These are phyloP conservation scores for Sigmodon hispidus DNA, from an alignment of 2,113 vertebrate species.

Conservation along the genomic window DNA sequence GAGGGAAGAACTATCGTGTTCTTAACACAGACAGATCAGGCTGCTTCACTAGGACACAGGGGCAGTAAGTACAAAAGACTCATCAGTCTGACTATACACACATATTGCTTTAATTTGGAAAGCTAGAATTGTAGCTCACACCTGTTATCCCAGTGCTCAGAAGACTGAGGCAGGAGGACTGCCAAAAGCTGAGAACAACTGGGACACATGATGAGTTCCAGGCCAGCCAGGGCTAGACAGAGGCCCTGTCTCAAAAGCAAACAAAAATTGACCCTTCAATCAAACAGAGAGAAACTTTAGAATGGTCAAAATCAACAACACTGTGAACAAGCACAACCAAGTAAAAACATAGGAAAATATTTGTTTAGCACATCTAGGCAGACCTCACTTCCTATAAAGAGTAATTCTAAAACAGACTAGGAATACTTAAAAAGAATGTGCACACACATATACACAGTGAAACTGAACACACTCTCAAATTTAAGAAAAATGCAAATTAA, in stretches of 20 bases:
- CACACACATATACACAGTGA: not conserved
- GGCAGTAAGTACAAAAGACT: not conserved
- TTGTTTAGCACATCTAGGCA: not conserved
- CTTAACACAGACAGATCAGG: not conserved
- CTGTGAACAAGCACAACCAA: not conserved
- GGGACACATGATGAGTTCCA: not conserved
- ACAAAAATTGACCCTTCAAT: not conserved
- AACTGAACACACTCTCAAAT: not conserved
- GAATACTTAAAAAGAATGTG: not conserved
- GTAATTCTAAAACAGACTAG: not conserved
- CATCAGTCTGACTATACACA: not conserved
- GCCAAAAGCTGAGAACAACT: not conserved
- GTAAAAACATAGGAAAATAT: conserved; percentile 29
- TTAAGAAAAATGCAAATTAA: not conserved
- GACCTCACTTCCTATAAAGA: not conserved
- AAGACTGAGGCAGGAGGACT: not conserved
- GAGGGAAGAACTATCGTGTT: not conserved
- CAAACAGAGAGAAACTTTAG: not conserved
- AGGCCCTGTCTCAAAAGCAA: not conserved
- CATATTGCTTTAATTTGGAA: not conserved
- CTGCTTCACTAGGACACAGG: not conserved
- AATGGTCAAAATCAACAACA: not conserved
- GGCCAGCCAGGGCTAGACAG: not conserved
- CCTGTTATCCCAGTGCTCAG: not conserved
- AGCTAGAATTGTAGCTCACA: not conserved